A percentile compares a stretch with the other conserved stretches of the same genome.
Evolutionary conservation across 2,797 vertebrate species (phyloP).

Genomic region (Danio tinwini): DNA sequence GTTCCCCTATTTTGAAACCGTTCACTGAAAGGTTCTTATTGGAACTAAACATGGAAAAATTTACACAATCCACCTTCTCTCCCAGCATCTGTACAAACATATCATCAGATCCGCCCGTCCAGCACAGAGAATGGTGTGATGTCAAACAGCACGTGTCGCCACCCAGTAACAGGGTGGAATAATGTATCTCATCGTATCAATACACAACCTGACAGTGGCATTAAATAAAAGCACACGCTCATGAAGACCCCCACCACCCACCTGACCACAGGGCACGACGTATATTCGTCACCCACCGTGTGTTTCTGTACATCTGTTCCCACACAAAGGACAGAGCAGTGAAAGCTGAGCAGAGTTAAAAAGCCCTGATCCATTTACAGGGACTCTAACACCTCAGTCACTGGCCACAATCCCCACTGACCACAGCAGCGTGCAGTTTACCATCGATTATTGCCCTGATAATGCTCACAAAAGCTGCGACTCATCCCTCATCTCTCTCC

Average conservation of each 20-base stretch:
- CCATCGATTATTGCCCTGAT: conserved; percentile 34
- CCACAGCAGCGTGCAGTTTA: conserved; percentile 15
- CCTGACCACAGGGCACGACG: background rate
- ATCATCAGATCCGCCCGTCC: background rate
- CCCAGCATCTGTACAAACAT: conserved; percentile 9
- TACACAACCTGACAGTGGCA: background rate
- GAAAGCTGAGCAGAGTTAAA: conserved; percentile 25
- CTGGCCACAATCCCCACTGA: conserved; percentile 4
- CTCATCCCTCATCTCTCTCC: conserved; percentile 17
- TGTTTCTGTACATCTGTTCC: conserved; percentile 45
- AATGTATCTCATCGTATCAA: conserved; percentile 12
- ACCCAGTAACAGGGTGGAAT: conserved; percentile 44
- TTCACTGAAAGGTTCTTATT: conserved; percentile 8
- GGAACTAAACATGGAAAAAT: background rate
- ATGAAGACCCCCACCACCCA: background rate
- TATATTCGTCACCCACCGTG: conserved; percentile 25
- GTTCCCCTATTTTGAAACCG: background rate
- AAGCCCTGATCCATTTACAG: conserved; percentile 36
- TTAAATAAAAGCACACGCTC: conserved; percentile 11
- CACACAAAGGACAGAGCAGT: conserved; percentile 67
- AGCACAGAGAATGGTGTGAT: conserved; percentile 6
- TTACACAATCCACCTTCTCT: background rate
- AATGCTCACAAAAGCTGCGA: conserved; percentile 22
- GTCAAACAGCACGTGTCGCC: conserved; percentile 24
- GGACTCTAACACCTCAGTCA: conserved; percentile 8